phyloP scores from a whole-genome alignment of 2,113 vertebrate species.

The Apaloderma vittatum region DNA sequence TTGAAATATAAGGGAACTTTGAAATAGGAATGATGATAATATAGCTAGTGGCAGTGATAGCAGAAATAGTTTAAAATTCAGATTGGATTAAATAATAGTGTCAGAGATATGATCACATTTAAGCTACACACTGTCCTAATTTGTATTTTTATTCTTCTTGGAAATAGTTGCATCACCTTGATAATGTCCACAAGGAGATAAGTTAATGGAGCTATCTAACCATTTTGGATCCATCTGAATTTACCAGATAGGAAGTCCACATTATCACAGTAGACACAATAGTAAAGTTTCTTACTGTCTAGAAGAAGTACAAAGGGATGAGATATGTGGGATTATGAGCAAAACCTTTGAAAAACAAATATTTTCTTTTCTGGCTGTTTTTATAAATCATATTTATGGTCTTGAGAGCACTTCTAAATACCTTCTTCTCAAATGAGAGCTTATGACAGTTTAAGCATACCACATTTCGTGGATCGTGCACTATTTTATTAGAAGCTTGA shows the following conservation, averaged over 20 bases:
- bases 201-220: background rate
- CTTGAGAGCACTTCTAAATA: background rate
- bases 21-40: background rate
- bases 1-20: background rate
- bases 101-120: background rate
- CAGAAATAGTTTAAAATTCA: conserved; percentile 16
- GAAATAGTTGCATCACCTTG: background rate
- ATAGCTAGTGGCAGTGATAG: background rate
- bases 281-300: background rate
- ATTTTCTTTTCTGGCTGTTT: background rate
- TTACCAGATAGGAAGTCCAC: background rate
- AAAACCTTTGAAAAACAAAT: background rate
- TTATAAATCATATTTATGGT: background rate
- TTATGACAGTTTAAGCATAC: background rate
- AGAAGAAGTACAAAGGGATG: background rate
- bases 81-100: background rate
- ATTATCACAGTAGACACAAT: background rate
- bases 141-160: background rate
- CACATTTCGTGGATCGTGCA: background rate
- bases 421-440: background rate
- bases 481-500: background rate
- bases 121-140: background rate
- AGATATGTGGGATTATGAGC: background rate
- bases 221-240: background rate
- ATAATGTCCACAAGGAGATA: background rate